phyloP scores from a whole-genome alignment of 2,888 invertebrate genomes.

The Mactromeris polynyma region DNA sequence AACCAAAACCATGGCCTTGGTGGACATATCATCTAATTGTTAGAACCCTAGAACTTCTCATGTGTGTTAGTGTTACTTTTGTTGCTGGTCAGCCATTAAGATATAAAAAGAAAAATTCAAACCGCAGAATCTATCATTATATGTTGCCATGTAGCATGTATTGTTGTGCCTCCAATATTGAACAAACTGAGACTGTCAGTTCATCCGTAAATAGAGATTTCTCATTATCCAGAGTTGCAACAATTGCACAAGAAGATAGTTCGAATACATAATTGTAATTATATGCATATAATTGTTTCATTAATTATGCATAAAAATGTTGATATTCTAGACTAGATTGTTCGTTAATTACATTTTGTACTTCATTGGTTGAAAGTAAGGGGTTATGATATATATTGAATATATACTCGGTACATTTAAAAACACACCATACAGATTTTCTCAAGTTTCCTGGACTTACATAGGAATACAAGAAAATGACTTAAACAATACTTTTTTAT shows the following conservation, averaged over 20 bases:
- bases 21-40: slow-evolving; percentile 96
- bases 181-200: slow-evolving; percentile 46
- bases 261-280: not conserved
- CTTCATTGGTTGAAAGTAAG: too few relatives aligned
- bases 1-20: slow-evolving; percentile 92
- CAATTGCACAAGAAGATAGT: slow-evolving; percentile 34
- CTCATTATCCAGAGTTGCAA: slow-evolving; percentile 60
- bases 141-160: slow-evolving; percentile 66
- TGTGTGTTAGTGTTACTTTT: slow-evolving; percentile 94
- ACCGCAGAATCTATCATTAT: slow-evolving; percentile 52
- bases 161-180: slow-evolving; percentile 59
- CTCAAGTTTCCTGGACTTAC: too few relatives aligned
- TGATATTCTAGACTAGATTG: too few relatives aligned
- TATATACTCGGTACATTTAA: too few relatives aligned
- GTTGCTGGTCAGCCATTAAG: slow-evolving; percentile 91
- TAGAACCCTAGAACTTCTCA: slow-evolving; percentile 94
- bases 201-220: slow-evolving; percentile 59
- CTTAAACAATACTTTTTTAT: too few relatives aligned
- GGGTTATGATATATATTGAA: too few relatives aligned
- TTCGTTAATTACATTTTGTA: too few relatives aligned
- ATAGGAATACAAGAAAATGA: too few relatives aligned
- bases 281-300: not conserved
- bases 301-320: not conserved
- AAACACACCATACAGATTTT: too few relatives aligned
- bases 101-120: slow-evolving; percentile 68